These are phyloP conservation scores for Pandemis cinnamomeana DNA, from an alignment of 2,888 invertebrate species.

Conservation along the genomic window DNA sequence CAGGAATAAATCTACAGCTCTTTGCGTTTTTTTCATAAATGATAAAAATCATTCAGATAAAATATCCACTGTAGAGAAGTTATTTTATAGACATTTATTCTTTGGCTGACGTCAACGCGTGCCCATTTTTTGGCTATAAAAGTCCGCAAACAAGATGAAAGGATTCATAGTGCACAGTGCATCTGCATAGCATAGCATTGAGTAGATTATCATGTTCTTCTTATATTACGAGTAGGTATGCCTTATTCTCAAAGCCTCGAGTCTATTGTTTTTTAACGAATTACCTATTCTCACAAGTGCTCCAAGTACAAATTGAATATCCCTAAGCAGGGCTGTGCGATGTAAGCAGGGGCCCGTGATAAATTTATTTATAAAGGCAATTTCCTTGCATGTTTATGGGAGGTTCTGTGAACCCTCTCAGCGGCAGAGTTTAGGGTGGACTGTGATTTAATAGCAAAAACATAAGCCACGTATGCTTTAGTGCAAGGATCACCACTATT, in stretches of 20 bases:
- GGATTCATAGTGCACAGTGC: too few species aligned
- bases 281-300: constrained; percentile 3
- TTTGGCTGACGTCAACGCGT: too few species aligned
- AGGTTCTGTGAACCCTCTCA: constrained; percentile 46
- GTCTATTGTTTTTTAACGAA: constrained; percentile 7
- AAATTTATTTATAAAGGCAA: constrained; percentile 62
- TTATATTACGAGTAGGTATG: too few species aligned
- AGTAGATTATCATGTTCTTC: not conserved
- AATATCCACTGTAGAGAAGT: too few species aligned
- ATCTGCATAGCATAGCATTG: too few species aligned
- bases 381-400: constrained; percentile 59
- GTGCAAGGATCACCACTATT: constrained; percentile 23
- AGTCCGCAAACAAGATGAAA: too few species aligned
- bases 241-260: not conserved
- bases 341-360: constrained; percentile 46
- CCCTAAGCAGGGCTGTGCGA: constrained; percentile 22
- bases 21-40: too few species aligned
- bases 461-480: constrained; percentile 30
- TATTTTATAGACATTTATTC: too few species aligned
- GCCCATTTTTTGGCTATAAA: too few species aligned
- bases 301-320: constrained; percentile 27
- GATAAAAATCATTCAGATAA: too few species aligned
- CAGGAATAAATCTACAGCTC: too few species aligned
- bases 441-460: constrained; percentile 38
- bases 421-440: constrained; percentile 31